Evolutionary conservation across 2,888 invertebrate species (phyloP).

Genomic region (Prostheceraeus crozeri): DNA sequence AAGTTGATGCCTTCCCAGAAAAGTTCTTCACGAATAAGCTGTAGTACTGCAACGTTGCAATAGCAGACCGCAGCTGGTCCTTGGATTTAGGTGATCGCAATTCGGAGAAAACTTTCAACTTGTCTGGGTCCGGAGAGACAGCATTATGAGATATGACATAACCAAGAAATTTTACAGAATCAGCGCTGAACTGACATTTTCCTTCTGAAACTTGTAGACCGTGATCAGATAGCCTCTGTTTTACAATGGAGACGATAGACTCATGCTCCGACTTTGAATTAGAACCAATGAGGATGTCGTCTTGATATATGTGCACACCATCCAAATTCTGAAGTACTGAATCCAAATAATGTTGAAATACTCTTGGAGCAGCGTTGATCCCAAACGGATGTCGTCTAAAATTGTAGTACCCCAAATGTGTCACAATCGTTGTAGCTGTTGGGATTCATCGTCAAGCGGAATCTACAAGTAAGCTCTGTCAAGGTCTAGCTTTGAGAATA

Average conservation of each 20-base stretch:
- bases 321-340: neutral
- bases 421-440: neutral
- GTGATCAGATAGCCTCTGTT: neutral
- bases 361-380: neutral
- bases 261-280: neutral
- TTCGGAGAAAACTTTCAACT: neutral
- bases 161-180: neutral
- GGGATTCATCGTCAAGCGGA: neutral
- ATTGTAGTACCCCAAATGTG: neutral
- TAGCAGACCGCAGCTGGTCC: slow-evolving; percentile 28
- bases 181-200: slow-evolving; percentile 1
- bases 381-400: neutral
- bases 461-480: neutral
- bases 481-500: neutral
- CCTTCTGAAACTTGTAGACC: neutral
- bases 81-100: neutral
- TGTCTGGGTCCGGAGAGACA: neutral
- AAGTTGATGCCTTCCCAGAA: slow-evolving; percentile 40
- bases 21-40: slow-evolving; percentile 40
- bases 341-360: neutral
- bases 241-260: neutral
- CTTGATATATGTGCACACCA: neutral
- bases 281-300: slow-evolving; percentile 2
- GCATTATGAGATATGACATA: neutral
- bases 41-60: slow-evolving; percentile 40